Evolutionary conservation across 2,888 invertebrate species (phyloP).

Genomic region (Ophion ventricosus): DNA sequence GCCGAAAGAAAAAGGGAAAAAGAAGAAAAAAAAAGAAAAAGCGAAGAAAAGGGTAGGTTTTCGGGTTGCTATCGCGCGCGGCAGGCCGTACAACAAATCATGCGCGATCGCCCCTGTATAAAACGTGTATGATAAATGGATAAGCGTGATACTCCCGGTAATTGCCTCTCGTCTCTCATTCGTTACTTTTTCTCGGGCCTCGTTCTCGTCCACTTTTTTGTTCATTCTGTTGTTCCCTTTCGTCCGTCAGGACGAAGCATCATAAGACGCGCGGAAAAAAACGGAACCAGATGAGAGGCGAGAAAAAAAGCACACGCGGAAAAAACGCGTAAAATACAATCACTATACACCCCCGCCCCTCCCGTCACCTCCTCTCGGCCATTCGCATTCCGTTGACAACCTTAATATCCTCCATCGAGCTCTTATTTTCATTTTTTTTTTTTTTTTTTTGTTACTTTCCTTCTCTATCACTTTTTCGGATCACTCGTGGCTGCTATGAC

Average conservation of each 20-base stretch:
- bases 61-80: conserved; percentile 55
- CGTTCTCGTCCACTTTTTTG: conserved; percentile 11
- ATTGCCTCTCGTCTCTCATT: conserved; percentile 38
- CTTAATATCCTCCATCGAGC: conserved; percentile 31
- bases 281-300: conserved; percentile 21
- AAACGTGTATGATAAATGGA: conserved; percentile 68
- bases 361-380: too few species aligned
- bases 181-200: background rate
- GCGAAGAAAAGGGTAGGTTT: conserved; percentile 3
- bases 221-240: conserved; percentile 3
- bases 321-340: conserved; percentile 45
- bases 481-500: background rate
- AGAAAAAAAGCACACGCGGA: background rate
- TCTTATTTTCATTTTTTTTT: background rate
- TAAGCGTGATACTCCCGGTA: conserved; percentile 54
- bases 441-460: conserved; percentile 4
- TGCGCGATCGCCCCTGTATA: conserved; percentile 59
- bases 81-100: conserved; percentile 55
- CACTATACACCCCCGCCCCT: background rate
- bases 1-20: background rate
- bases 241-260: background rate
- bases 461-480: conserved; percentile 15
- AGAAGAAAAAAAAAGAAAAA: background rate
- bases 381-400: conserved; percentile 1
- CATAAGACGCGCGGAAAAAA: conserved; percentile 50